Conservation (phyloP, 2,797 vertebrate species). For the Toxotes lorentzi region DNA sequence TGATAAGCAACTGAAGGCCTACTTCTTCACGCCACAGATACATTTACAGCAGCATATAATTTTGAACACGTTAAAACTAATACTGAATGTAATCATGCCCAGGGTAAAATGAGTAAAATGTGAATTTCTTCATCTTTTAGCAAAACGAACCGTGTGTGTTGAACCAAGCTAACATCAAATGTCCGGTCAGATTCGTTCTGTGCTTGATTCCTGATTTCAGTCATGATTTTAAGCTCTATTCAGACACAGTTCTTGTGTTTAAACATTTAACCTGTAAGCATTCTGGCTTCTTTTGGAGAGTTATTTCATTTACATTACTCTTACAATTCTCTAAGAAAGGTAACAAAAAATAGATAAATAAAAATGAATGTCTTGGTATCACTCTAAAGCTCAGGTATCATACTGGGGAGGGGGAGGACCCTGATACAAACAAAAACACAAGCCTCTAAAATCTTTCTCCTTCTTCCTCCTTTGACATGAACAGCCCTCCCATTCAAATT, state of each 20-base stretch:
- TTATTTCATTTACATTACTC: too few relatives aligned
- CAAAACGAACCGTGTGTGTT: not conserved
- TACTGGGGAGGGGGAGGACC: not conserved
- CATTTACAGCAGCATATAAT: not conserved
- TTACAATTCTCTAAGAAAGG: too few relatives aligned
- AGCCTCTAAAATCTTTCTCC: not conserved
- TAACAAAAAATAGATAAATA: not conserved
- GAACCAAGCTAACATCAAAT: not conserved
- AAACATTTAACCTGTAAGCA: not conserved
- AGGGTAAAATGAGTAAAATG: not conserved
- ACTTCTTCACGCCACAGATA: not conserved
- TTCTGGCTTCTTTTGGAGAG: not conserved
- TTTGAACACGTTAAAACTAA: not conserved
- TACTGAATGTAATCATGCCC: not conserved
- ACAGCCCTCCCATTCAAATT: not conserved
- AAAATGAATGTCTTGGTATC: not conserved
- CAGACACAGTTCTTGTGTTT: not conserved
- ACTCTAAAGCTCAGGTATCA: not conserved
- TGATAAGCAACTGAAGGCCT: not conserved
- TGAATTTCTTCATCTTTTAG: not conserved
- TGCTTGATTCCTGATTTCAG: not conserved
- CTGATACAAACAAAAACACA: not conserved
- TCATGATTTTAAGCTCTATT: not conserved
- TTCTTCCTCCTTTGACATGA: not conserved
- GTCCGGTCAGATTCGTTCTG: not conserved